These are phyloP conservation scores for Phoxinus phoxinus DNA, from an alignment of 2,113 vertebrate species.

Conservation along the genomic window DNA sequence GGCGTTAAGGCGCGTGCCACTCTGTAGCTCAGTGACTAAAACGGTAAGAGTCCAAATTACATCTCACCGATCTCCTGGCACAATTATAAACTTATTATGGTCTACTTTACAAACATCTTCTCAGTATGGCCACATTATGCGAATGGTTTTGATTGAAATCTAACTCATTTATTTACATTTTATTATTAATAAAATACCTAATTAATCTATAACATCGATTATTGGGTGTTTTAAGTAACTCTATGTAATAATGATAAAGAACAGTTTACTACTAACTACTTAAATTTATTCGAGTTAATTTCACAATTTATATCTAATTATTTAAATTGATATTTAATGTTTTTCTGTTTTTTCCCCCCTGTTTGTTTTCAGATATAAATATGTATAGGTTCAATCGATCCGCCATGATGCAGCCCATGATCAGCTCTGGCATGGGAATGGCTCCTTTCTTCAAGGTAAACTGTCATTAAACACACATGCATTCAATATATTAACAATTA, in stretches of 20 bases:
- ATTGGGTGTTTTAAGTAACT: neutral
- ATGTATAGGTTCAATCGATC: slow-evolving; percentile 78
- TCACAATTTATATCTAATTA: neutral
- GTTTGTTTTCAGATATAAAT: slow-evolving; percentile 64
- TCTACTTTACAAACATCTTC: neutral
- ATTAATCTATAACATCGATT: neutral
- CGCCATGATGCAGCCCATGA: slow-evolving; percentile 76
- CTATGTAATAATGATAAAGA: neutral
- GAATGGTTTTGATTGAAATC: neutral
- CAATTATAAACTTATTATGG: neutral
- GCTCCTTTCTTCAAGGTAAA: slow-evolving; percentile 81
- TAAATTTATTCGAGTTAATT: neutral
- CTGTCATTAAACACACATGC: neutral
- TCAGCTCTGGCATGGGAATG: slow-evolving; percentile 78
- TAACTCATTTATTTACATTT: neutral
- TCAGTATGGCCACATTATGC: neutral
- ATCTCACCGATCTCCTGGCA: slow-evolving; percentile 13
- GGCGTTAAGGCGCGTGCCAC: slow-evolving; percentile 67
- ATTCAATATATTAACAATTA: too few relatives aligned
- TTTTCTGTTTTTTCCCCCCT: neutral
- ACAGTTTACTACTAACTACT: neutral
- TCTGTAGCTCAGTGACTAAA: slow-evolving; percentile 68
- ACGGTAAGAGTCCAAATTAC: slow-evolving; percentile 74
- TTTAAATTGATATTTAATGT: neutral
- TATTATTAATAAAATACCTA: neutral